Evolutionary conservation across 2,113 vertebrate species (phyloP), one percentile per base, ranked within the genome.

Genomic region (Mugil cephalus): DNA sequence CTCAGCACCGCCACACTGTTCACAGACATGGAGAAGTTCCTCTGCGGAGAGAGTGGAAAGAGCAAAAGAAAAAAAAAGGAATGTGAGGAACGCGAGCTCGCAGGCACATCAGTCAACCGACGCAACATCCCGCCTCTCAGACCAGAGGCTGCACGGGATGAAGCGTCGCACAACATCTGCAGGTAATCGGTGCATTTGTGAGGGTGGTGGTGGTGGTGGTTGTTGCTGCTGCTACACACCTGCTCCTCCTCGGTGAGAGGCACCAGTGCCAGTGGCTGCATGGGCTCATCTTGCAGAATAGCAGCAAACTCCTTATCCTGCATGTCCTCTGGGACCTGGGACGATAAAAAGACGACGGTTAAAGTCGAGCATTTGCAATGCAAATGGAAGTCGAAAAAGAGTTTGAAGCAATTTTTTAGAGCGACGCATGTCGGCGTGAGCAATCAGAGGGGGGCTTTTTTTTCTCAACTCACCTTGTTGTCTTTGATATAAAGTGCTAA

Each of bases 401-500:
- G 24, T 30, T 30, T 30, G 5, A 30, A 30, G 24, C 24, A 30
- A 30, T 30, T 3, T 30, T 30, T 3, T 30, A 30, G 24, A 30
- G 24, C 24, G 24, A 30, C 24, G 24, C 5, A 30, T 30, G 24
- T 30, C 24, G 24, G 24, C 5, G 6, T n/a, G 4, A 14, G 10
- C 12, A 14, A 7, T 13, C 15, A 39, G n/a, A n/a, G n/a, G n/a
- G n/a, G n/a, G n/a, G n/a, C n/a, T n/a, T n/a, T n/a, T n/a, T n/a
- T 43, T 36, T 11, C 14, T 19, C 15, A 12, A 80, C 73, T 18
- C 1, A 95, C 96, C 96, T 96, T 97, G 92, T 96, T 94, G 90
- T 97, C 96, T 93, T 97, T 97, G 91, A 97, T 73, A 82, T 97
- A 97, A 95, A 97, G 96, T 92, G 96, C 96, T 94, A 97, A 91